These are phyloP conservation scores for Acrobasis suavella DNA, from an alignment of 2,888 invertebrate genomes.

Conservation along the genomic window DNA sequence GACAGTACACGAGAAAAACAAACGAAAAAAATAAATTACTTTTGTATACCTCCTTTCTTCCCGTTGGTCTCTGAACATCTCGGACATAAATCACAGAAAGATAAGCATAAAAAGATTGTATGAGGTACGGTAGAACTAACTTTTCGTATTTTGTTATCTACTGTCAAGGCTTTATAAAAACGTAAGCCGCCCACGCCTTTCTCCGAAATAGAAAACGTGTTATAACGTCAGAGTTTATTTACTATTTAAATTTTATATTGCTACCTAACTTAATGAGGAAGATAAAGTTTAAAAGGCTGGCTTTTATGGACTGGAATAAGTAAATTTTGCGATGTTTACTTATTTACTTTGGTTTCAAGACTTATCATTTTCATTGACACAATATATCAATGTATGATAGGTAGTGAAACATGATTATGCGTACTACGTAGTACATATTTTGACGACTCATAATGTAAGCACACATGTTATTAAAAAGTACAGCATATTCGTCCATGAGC, in stretches of 20 bases:
- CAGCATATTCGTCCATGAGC: no score
- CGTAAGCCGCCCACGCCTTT: conserved; percentile 62
- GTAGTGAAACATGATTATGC: no score
- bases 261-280: conserved; percentile 20
- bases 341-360: neutral
- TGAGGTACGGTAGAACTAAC: conserved; percentile 79
- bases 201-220: conserved; percentile 56
- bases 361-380: neutral
- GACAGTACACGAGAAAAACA: conserved; percentile 80
- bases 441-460: no score
- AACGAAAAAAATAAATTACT: conserved; percentile 82
- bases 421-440: no score
- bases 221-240: conserved; percentile 31
- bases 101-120: conserved; percentile 83
- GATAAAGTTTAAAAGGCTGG: neutral
- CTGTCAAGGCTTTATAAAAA: conserved; percentile 68
- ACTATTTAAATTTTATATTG: conserved; percentile 13
- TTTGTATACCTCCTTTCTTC: conserved; percentile 81
- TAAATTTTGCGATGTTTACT: neutral
- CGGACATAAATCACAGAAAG: conserved; percentile 80
- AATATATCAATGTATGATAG: no score
- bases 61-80: conserved; percentile 77
- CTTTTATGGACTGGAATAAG: neutral
- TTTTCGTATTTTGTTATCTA: conserved; percentile 80
- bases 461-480: no score